Percentiles rank a stretch among this genome's conserved stretches.
Conservation (phyloP, 1,140 invertebrate genomes). For the Plectus sambesii region DNA sequence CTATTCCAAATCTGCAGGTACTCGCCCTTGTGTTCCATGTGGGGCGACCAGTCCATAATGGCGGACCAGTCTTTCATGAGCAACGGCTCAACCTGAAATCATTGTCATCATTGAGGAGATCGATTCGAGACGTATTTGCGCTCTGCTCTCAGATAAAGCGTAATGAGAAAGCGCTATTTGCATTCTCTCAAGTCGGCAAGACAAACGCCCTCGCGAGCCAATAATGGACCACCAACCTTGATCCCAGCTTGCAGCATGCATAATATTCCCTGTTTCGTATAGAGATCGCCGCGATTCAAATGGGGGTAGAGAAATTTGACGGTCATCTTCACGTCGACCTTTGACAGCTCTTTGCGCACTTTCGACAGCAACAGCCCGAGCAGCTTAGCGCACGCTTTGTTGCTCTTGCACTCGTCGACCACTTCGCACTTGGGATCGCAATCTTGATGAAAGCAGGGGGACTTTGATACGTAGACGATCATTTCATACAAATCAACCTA, state of each 20-base stretch:
- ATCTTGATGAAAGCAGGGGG: slow-evolving; percentile 45
- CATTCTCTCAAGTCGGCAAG: too few relatives aligned
- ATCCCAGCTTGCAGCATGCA: slow-evolving; percentile 46
- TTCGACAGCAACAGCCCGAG: slow-evolving; percentile 41
- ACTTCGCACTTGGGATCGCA: slow-evolving; percentile 45
- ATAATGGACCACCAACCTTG: too few relatives aligned
- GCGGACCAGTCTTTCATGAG: slow-evolving; percentile 45
- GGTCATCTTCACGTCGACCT: slow-evolving; percentile 44
- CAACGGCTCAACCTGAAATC: slow-evolving; percentile 28
- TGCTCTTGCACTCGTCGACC: slow-evolving; percentile 44
- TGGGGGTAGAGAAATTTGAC: slow-evolving; percentile 44
- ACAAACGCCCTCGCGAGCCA: too few relatives aligned
- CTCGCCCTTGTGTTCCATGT: slow-evolving; percentile 44
- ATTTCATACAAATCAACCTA: slow-evolving; percentile 45
- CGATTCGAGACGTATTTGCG: too few relatives aligned
- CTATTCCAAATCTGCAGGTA: slow-evolving; percentile 45
- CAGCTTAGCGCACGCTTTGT: slow-evolving; percentile 44
- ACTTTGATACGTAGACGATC: slow-evolving; percentile 43
- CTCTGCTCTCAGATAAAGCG: too few relatives aligned
- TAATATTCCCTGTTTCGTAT: slow-evolving; percentile 44
- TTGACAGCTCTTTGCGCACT: slow-evolving; percentile 42
- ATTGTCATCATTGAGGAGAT: too few relatives aligned
- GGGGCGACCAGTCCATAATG: slow-evolving; percentile 45
- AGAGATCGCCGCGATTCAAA: slow-evolving; percentile 42
- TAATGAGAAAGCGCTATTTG: too few relatives aligned